Conservation (phyloP, 2,113 vertebrate species). For the Gorsachius goisagi region DNA sequence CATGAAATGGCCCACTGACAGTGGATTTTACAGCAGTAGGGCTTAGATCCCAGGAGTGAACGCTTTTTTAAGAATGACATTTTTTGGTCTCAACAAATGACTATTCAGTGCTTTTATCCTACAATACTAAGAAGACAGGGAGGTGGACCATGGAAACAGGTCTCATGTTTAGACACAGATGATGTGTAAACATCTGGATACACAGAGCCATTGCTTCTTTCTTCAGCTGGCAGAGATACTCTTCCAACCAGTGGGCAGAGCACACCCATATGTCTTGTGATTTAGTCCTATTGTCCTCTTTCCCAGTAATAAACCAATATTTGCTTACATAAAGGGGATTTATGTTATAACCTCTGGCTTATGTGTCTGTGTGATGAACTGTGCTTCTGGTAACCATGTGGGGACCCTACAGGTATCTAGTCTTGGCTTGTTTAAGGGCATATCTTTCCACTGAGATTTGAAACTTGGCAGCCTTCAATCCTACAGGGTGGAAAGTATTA, state of each 20-base stretch:
- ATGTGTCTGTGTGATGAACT: background rate
- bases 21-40: background rate
- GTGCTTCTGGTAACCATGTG: background rate
- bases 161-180: background rate
- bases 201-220: background rate
- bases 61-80: background rate
- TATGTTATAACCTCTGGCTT: background rate
- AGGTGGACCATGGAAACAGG: background rate
- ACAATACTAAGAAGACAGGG: background rate
- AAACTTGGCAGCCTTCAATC: background rate
- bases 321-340: slow-evolving; percentile 15
- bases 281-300: background rate
- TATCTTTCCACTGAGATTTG: background rate
- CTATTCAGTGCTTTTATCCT: background rate
- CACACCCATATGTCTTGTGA: background rate
- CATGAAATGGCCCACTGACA: background rate
- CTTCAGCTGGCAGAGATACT: background rate
- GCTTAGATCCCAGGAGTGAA: background rate
- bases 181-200: background rate
- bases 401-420: background rate
- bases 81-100: background rate
- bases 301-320: background rate
- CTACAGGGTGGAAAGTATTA: background rate
- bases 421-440: background rate
- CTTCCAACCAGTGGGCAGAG: background rate